phyloP scores from a whole-genome alignment of 2,797 vertebrate species.

The Sebastes itinus region DNA sequence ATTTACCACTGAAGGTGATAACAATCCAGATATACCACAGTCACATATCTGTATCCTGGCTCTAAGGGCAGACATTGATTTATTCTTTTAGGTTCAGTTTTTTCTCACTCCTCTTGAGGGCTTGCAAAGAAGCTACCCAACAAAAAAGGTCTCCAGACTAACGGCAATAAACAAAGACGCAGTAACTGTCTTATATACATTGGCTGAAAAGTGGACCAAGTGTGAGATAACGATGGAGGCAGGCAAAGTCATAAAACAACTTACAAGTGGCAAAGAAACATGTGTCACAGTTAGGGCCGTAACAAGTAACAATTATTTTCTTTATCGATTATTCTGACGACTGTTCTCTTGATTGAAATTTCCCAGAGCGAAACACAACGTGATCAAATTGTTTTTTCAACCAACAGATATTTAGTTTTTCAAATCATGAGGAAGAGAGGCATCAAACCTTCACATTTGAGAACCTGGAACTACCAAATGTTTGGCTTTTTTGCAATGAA shows the following conservation, averaged over 20 bases:
- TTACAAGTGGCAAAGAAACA: background rate
- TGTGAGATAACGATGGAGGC: background rate
- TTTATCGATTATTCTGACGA: background rate
- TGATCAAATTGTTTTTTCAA: background rate
- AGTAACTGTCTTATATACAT: background rate
- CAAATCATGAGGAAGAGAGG: background rate
- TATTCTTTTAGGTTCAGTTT: background rate
- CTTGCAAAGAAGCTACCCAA: background rate
- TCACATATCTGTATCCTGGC: background rate
- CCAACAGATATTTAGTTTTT: background rate
- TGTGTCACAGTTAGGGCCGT: background rate
- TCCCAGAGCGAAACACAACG: fast-evolving
- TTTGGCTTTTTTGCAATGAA: background rate
- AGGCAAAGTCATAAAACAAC: background rate
- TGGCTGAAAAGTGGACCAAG: background rate
- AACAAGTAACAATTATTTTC: background rate
- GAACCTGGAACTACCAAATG: background rate
- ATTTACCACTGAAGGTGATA: background rate
- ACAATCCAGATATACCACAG: background rate
- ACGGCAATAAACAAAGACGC: background rate
- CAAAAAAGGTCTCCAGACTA: background rate
- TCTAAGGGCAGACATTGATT: background rate
- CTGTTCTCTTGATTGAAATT: background rate
- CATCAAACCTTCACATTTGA: background rate
- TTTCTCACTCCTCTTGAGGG: background rate